Evolutionary conservation across 53 echinoderm and acorn worm genomes (phyloP).

Genomic region (Holothuria leucospilota): DNA sequence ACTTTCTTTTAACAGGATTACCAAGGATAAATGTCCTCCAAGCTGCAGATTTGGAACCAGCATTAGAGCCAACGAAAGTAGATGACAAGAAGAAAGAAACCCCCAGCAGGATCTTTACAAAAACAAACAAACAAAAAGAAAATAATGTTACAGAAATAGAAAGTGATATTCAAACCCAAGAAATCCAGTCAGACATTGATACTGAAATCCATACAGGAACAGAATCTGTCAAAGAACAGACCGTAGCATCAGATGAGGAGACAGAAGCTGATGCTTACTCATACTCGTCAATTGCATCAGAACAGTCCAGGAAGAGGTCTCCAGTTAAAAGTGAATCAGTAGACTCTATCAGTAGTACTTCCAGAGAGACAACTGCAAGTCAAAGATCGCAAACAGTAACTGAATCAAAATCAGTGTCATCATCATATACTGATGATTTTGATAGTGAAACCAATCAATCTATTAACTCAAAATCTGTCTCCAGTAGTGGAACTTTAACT

Average conservation of each 20-base stretch:
- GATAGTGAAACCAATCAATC: background rate
- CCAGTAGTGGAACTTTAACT: constrained; percentile 17
- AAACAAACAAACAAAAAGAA: too few relatives aligned
- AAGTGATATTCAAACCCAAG: background rate
- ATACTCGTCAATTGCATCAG: constrained; percentile 11
- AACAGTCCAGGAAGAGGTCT: background rate
- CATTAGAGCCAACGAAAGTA: background rate
- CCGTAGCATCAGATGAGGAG: constrained; percentile 12
- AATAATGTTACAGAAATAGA: background rate
- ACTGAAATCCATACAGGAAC: constrained; percentile 9
- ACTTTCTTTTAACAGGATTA: background rate
- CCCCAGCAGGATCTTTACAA: too few relatives aligned
- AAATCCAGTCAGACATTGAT: constrained; percentile 12
- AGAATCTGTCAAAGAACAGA: background rate
- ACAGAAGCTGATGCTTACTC: constrained; percentile 3
- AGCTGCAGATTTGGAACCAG: constrained; percentile 11
- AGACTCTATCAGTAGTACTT: background rate
- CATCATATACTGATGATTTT: constrained; percentile 39
- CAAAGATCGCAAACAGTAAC: constrained; percentile 4
- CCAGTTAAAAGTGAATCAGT: background rate
- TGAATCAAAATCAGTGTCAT: background rate
- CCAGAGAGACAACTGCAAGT: background rate
- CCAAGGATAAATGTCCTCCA: constrained; percentile 13
- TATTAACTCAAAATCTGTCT: background rate
- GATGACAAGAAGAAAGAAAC: background rate